phyloP scores from a whole-genome alignment of 1,140 invertebrate species.

The Sarcophaga peregrina region DNA sequence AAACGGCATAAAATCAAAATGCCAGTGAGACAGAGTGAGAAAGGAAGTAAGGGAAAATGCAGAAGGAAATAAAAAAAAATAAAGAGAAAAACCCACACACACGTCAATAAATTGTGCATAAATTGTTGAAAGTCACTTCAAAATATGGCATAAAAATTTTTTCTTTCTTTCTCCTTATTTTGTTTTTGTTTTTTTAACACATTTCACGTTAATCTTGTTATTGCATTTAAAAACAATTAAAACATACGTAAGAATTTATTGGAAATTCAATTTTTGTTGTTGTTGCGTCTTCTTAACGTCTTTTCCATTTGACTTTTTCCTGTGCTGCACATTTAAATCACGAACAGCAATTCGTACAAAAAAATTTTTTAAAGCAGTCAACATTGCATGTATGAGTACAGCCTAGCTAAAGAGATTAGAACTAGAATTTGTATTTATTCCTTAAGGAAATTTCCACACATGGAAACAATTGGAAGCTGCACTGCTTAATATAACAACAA shows the following conservation, averaged over 20 bases:
- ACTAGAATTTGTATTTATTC: no score
- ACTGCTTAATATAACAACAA: no score
- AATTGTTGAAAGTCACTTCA: not conserved
- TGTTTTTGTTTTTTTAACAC: not conserved
- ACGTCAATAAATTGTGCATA: not conserved
- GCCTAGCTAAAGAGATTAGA: no score
- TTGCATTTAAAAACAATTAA: conserved; percentile 38
- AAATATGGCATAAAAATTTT: not conserved
- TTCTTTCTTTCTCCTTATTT: not conserved
- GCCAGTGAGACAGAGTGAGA: no score
- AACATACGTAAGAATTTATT: conserved; percentile 38
- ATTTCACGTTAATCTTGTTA: conserved; percentile 33
- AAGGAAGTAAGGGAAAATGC: no score
- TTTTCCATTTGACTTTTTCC: no score
- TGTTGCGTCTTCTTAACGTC: not conserved
- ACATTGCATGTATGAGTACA: no score
- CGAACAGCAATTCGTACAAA: not conserved
- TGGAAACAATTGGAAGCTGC: no score
- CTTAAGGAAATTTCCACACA: no score
- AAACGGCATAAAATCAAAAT: no score
- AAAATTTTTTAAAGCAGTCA: no score
- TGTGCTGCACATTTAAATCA: not conserved
- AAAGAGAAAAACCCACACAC: conserved; percentile 8
- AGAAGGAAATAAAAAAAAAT: not conserved
- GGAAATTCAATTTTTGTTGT: not conserved